Conservation (phyloP, 2,113 vertebrate species). For the Peromyscus leucopus region DNA sequence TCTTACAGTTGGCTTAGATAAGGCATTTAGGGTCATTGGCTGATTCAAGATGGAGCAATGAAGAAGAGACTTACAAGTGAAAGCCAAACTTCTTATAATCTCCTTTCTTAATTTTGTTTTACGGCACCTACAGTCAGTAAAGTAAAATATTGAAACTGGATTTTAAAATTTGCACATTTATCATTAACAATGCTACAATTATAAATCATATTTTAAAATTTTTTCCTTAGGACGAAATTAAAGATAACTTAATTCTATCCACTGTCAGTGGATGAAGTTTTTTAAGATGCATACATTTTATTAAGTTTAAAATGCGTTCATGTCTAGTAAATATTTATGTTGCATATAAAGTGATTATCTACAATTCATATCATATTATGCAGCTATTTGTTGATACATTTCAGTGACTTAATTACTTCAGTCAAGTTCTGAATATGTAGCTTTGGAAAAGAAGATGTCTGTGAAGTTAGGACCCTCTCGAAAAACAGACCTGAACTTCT, state of each 20-base stretch:
- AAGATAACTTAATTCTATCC: neutral
- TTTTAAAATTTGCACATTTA: neutral
- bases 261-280: neutral
- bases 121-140: neutral
- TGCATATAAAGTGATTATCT: neutral
- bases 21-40: neutral
- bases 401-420: neutral
- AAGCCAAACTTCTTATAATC: neutral
- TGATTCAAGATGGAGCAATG: neutral
- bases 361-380: neutral
- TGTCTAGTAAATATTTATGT: neutral
- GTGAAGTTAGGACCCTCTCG: neutral
- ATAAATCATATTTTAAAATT: neutral
- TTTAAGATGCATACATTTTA: neutral
- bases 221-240: slow-evolving; percentile 9
- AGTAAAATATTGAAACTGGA: neutral
- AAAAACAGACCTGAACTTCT: neutral
- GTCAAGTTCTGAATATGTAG: neutral
- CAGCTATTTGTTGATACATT: neutral
- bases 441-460: neutral
- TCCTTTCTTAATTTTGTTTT: neutral
- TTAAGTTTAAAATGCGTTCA: slow-evolving; percentile 16
- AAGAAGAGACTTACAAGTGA: neutral
- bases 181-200: neutral
- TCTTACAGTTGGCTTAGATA: neutral